phyloP scores from a whole-genome alignment of 2,113 vertebrate genomes.

The Pomatostomus ruficeps region DNA sequence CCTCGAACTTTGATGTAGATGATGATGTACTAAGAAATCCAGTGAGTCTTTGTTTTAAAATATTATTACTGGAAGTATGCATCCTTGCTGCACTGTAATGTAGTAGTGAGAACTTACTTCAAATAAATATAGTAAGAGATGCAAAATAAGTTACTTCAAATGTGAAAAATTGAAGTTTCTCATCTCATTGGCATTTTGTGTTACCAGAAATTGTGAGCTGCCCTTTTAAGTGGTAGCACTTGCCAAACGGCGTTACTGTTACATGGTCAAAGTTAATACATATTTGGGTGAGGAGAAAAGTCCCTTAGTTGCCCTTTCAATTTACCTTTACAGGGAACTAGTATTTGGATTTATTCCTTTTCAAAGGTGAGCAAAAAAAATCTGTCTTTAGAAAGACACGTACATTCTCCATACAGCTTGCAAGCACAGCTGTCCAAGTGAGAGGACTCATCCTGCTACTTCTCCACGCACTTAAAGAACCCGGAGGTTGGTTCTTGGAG shows the following conservation, averaged over 20 bases:
- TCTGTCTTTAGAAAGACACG: neutral
- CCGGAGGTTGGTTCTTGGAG: neutral
- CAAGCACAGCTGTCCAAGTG: neutral
- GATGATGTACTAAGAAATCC: slow-evolving; percentile 92
- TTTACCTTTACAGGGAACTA: neutral
- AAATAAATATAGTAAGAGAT: neutral
- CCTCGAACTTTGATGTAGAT: slow-evolving; percentile 96
- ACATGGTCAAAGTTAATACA: neutral
- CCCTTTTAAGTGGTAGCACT: neutral
- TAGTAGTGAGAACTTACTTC: neutral
- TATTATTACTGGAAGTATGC: neutral
- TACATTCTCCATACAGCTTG: neutral
- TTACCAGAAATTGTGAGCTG: neutral
- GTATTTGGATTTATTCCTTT: neutral
- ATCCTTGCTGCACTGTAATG: neutral
- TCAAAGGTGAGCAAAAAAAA: neutral
- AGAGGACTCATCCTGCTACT: neutral
- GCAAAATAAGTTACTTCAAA: neutral
- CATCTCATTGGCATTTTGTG: neutral
- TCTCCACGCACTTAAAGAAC: neutral
- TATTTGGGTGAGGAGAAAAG: neutral
- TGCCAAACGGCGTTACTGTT: neutral
- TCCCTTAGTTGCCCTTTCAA: neutral
- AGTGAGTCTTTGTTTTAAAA: slow-evolving; percentile 71
- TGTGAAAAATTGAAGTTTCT: neutral